phyloP scores from a whole-genome alignment of 1,140 invertebrate species.

The Bombus waltoni region DNA sequence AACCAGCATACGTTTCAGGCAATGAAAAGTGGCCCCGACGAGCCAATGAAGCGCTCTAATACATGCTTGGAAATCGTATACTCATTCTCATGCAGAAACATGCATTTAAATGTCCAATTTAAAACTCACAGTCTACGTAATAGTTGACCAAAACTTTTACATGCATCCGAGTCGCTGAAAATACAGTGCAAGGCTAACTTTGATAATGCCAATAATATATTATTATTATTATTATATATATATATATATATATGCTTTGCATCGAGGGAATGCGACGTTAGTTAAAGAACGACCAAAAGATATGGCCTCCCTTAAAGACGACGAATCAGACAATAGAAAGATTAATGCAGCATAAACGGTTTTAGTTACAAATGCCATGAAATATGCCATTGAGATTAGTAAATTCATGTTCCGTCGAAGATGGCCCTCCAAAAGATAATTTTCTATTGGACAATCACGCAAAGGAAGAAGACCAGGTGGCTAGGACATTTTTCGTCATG shows the following conservation, averaged over 20 bases:
- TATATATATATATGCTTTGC: no score
- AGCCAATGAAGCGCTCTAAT: neutral
- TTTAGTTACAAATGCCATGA: neutral
- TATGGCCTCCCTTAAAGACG: neutral
- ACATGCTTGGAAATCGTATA: neutral
- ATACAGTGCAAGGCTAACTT: neutral
- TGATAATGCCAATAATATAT: neutral
- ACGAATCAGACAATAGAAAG: neutral
- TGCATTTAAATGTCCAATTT: neutral
- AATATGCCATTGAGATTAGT: neutral
- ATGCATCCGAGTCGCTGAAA: neutral
- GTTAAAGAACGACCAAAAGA: neutral
- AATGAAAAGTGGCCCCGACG: neutral
- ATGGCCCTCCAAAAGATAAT: neutral
- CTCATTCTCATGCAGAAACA: neutral
- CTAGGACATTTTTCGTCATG: conserved; percentile 43
- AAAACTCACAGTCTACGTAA: neutral
- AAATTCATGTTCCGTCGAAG: no score
- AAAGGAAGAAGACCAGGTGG: conserved; percentile 9
- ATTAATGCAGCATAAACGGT: neutral
- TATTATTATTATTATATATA: no score
- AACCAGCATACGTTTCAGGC: neutral
- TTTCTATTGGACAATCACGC: neutral
- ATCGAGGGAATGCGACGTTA: conserved; percentile 40
- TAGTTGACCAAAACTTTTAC: neutral